phyloP scores from a whole-genome alignment of 1,140 invertebrate species.

The Pogonomyrmex barbatus region DNA sequence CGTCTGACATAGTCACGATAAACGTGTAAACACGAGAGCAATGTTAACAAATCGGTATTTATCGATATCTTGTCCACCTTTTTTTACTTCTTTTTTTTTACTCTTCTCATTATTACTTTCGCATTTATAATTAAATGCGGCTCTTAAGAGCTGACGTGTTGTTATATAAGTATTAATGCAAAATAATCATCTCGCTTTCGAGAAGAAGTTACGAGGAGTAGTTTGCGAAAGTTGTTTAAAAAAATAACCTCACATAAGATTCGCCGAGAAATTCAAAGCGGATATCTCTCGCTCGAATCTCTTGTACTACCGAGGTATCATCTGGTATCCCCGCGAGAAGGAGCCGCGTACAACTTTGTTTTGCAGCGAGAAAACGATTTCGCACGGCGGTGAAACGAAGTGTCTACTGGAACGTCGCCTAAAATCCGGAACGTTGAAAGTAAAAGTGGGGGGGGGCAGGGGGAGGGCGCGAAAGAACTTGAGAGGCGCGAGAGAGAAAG shows the following conservation, averaged over 20 bases:
- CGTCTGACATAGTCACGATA: background rate
- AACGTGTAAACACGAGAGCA: background rate
- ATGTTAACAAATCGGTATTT: background rate
- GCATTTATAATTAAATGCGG: background rate
- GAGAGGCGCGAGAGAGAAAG: background rate
- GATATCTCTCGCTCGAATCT: background rate
- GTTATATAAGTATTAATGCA: background rate
- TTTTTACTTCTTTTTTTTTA: background rate
- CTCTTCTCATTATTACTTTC: background rate
- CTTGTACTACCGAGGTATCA: background rate
- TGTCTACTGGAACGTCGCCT: background rate
- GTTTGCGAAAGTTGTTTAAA: background rate
- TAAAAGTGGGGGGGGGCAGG: conserved; percentile 23
- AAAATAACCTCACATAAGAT: background rate
- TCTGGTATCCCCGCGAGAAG: background rate
- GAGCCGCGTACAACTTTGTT: background rate
- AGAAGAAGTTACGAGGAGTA: background rate
- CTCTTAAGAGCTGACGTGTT: background rate
- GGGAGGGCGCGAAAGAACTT: background rate
- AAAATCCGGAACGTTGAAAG: conserved; percentile 22
- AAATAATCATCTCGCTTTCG: background rate
- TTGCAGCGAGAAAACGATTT: conserved; percentile 10
- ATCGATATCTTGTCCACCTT: background rate
- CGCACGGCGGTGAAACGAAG: background rate
- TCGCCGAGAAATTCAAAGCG: background rate